Evolutionary conservation across 2,797 vertebrate species (phyloP), one percentile per base, ranked within the genome.

Genomic region (Morelia viridis): DNA sequence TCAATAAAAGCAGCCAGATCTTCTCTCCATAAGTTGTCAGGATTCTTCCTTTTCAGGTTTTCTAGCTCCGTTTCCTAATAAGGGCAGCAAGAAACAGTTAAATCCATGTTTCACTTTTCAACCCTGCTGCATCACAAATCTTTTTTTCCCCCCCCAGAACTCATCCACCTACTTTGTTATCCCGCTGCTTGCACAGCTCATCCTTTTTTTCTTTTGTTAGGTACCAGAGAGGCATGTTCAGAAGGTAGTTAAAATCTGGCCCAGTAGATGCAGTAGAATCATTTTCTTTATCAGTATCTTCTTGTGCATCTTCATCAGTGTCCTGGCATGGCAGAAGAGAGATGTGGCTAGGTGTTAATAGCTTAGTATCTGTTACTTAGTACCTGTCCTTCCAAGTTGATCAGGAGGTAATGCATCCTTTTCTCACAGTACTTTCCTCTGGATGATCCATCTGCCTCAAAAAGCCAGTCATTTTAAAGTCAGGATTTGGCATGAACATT

Each of bases 201-300:
- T 99, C 99, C 61, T 99, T 99, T 97, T 99, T 99, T 93, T 99
- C 99, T 93, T 99, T 99, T 85, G 98, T 99, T 95, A 99, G 95
- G 96, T 97, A 99, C 99, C 99, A 99, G 96, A 99, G 98, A 84
- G 99, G 99, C 99, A 99, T 99, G 95, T 97, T 98, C 28, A 99
- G 98, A 89, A 99, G 98, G 95, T 99, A 99, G 97, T 99, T 99
- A 96, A 99, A 99, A 94, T 99, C 99, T 0, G 99, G 98, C 2
- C 99, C 99, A 0, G 97, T 96, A 13, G 94, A 88, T 58, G 95
- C 8, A 85, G 83, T 71, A 12, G 98, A 91, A 85, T 94, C 97
- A 76, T 96, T 97, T 10, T 96, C 98, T 24, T 94, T 97, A 91
- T 97, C 96, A 68, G 85, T 94, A 1, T 96, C 97, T 41, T 93